Percentiles rank a stretch among this genome's conserved stretches.
These are phyloP conservation scores for Anguilla obscura DNA, from an alignment of 2,797 vertebrate species.

Conservation along the genomic window DNA sequence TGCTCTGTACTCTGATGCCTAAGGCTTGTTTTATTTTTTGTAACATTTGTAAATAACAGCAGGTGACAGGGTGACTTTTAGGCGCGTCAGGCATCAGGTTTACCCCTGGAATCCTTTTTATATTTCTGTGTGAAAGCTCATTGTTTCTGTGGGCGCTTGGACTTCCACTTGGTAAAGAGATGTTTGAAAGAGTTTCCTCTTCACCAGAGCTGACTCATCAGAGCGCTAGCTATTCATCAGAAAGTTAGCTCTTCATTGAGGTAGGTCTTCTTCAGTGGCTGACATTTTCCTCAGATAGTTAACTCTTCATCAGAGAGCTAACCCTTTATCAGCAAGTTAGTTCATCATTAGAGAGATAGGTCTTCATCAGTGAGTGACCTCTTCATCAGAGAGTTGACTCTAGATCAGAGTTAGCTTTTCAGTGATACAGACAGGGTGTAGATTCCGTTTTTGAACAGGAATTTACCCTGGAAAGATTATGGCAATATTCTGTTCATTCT, in stretches of 20 bases:
- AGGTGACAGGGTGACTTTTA: constrained; percentile 58
- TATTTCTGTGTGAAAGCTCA: constrained; percentile 37
- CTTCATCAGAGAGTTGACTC: not conserved
- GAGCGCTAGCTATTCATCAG: not conserved
- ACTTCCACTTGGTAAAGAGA: not conserved
- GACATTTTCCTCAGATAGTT: not conserved
- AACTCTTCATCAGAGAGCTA: not conserved
- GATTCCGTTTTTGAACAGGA: not conserved
- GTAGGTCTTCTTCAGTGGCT: not conserved
- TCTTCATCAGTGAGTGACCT: not conserved
- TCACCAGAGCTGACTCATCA: not conserved
- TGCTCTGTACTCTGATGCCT: constrained; percentile 24
- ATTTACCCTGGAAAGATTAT: not conserved
- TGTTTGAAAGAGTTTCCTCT: not conserved
- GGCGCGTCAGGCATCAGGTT: constrained; percentile 44
- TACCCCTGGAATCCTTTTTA: constrained; percentile 20
- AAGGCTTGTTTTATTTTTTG: constrained; percentile 35
- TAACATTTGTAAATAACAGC: constrained; percentile 34
- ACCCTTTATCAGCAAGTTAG: not conserved
- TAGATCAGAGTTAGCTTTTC: not conserved
- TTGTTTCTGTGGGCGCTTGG: constrained; percentile 18
- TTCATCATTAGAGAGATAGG: not conserved
- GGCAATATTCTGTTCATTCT: not conserved
- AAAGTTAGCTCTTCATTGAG: not conserved
- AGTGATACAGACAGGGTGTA: not conserved